Conservation (phyloP, 30 jellyfish, hydroid and myxozoan species). For the Sanderia malayensis region DNA sequence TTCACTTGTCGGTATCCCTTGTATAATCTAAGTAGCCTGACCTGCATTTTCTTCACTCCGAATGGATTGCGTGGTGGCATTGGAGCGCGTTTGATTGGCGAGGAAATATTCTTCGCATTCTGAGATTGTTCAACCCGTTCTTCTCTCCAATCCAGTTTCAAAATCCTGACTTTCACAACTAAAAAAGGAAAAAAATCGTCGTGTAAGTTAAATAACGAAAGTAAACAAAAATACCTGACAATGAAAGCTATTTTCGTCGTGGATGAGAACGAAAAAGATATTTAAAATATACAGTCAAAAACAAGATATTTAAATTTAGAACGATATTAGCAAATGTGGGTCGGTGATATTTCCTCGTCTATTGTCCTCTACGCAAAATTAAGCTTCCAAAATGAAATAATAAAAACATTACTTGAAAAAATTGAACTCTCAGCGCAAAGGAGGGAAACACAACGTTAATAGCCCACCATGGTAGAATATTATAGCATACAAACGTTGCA, state of each 20-base stretch:
- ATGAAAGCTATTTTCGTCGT: background rate
- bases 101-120: background rate
- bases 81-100: too few relatives aligned
- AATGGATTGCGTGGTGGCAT: background rate
- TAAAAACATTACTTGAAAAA: too few relatives aligned
- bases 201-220: background rate
- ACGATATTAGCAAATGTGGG: background rate
- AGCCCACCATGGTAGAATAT: too few relatives aligned
- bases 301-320: background rate
- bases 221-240: background rate
- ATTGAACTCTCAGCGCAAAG: too few relatives aligned
- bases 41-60: conserved; percentile 29
- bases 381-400: too few relatives aligned
- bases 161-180: background rate
- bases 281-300: background rate
- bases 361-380: too few relatives aligned
- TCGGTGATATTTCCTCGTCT: too few relatives aligned
- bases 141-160: background rate
- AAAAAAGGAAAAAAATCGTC: background rate
- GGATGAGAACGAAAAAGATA: too few relatives aligned
- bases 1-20: conserved; percentile 18
- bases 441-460: too few relatives aligned
- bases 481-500: too few relatives aligned
- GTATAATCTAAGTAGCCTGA: conserved; percentile 21
- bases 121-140: background rate